phyloP scores from a whole-genome alignment of 2,113 vertebrate genomes.

The Syngnathus scovelli region DNA sequence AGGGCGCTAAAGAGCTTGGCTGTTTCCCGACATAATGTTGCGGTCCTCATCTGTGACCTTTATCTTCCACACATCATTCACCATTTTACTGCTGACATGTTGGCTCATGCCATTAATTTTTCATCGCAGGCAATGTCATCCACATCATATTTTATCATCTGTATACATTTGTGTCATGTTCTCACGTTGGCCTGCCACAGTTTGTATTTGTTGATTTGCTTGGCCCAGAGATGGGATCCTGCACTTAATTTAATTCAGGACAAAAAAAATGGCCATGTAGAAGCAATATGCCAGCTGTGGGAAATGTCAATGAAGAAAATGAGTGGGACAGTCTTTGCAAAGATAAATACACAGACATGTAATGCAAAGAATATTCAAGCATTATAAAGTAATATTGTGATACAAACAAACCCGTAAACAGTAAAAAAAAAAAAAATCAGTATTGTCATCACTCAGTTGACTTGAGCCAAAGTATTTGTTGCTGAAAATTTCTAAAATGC shows the following conservation, averaged over 20 bases:
- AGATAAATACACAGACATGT: conserved; percentile 14
- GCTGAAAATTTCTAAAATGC: background rate
- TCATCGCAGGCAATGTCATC: conserved; percentile 62
- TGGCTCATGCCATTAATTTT: conserved; percentile 68
- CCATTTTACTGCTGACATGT: conserved; percentile 62
- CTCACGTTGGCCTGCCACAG: conserved; percentile 50
- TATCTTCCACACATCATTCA: conserved; percentile 62
- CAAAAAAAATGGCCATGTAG: conserved; percentile 33
- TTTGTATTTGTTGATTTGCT: conserved; percentile 54
- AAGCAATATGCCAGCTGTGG: conserved; percentile 39
- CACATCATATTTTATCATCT: conserved; percentile 68
- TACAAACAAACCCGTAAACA: background rate
- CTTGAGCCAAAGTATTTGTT: background rate
- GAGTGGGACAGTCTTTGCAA: conserved; percentile 18
- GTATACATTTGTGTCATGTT: conserved; percentile 62
- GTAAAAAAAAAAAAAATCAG: background rate
- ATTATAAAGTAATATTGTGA: no score
- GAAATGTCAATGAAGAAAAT: conserved; percentile 8
- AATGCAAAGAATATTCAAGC: background rate
- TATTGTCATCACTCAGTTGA: background rate
- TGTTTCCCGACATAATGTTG: conserved; percentile 56
- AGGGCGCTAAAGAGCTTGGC: conserved; percentile 58
- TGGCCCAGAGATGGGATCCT: conserved; percentile 48
- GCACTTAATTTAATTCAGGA: conserved; percentile 40
- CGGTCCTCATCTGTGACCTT: conserved; percentile 68